Base-by-base conservation (phyloP, 92 coral and sea anemone genomes). In the Virgularia gustaviana region DNA sequence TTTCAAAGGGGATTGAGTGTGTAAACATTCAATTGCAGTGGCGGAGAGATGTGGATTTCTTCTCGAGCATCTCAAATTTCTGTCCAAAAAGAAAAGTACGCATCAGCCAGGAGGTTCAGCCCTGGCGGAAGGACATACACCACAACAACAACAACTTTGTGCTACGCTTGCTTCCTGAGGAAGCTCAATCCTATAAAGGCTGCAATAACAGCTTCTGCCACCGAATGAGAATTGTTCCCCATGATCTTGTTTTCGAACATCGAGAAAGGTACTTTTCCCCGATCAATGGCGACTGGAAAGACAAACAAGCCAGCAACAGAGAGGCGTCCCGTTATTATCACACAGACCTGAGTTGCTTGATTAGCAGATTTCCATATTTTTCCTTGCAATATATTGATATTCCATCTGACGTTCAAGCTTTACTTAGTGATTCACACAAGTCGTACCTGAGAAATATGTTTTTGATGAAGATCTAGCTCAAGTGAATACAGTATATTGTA, bases 321-420 rank as follows among this genome's bases (percentile, higher is more conserved):
- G 79, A 71, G 44, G 79, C 82, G 43, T 65, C 28, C 32, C 36
- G 54, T 28, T 77, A 72, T 54, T 77, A 72, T 53, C 82, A 77
- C 32, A 67, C 80, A 41, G 65, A 77, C 79, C 43, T 56, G 5
- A 39, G 56, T 23, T 49, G 82, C 59, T 65, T 77, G 31, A 60
- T 37, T n/a, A 35, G 43, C 5, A 68, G 71, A 29, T 59, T 74
- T 36, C 79, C 79, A 16, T 74, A 58, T 63, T 74, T 74, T 41
- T n/a, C 49, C 1, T 31, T 39, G 36, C 59, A 41, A 12, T 59
- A 74, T 39, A 59, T 58, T 38, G 71, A 74, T 44, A 57, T 74
- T 24, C 60, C 79, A 32, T 27, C 19, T 38, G 42, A 39, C 22
- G 58, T 59, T 24, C 41, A 13, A 15, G 9, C 39, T 39, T 25